Evolutionary conservation across 2,113 vertebrate species (phyloP).

Genomic region (Misgurnus anguillicaudatus): DNA sequence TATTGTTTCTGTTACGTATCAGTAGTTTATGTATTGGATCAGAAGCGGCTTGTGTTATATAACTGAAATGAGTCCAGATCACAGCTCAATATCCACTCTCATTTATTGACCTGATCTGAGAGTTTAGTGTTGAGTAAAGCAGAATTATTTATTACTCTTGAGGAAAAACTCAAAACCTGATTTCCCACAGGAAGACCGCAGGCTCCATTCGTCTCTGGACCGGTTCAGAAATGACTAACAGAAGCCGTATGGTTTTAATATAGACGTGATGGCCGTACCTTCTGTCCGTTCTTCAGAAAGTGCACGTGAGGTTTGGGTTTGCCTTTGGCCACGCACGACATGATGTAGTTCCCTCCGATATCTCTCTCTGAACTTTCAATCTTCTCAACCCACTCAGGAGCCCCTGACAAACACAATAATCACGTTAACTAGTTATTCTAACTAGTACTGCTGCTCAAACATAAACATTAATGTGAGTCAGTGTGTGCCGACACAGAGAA

Average conservation of each 20-base stretch:
- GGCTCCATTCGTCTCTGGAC: no score
- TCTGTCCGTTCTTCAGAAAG: conserved; percentile 88
- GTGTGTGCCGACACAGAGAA: neutral
- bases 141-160: no score
- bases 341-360: conserved; percentile 84
- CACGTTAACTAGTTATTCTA: neutral
- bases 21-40: neutral
- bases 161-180: no score
- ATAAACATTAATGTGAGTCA: neutral
- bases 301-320: conserved; percentile 86
- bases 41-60: conserved; percentile 26
- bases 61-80: conserved; percentile 3
- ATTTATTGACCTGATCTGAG: no score
- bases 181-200: no score
- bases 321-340: conserved; percentile 87
- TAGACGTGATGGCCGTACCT: conserved; percentile 65
- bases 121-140: no score
- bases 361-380: conserved; percentile 89
- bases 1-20: no score
- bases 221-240: no score
- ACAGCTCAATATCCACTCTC: neutral
- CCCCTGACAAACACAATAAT: conserved; percentile 70
- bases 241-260: no score
- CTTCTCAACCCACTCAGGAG: conserved; percentile 90
- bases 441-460: neutral